Evolutionary conservation across 2,113 vertebrate species (phyloP).

Genomic region (Tragelaphus strepsiceros): DNA sequence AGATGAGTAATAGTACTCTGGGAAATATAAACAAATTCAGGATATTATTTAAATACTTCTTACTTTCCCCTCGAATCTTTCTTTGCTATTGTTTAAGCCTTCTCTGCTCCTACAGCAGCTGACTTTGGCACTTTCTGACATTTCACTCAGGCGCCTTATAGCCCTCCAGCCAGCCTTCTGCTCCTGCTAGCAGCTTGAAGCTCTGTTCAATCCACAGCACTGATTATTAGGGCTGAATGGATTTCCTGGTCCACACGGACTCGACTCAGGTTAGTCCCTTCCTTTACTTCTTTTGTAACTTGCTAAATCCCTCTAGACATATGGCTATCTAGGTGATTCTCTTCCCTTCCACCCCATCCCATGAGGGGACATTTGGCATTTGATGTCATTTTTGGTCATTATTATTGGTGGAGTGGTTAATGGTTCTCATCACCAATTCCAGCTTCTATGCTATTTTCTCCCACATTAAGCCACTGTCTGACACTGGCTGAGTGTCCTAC

Average conservation of each 20-base stretch:
- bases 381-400: not conserved
- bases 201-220: not conserved
- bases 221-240: too few relatives aligned
- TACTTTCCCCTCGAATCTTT: not conserved
- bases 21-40: not conserved
- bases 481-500: not conserved
- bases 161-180: not conserved
- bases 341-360: not conserved
- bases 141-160: fast-evolving
- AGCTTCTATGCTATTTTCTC: not conserved
- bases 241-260: too few relatives aligned
- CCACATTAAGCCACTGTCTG: not conserved
- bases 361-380: not conserved
- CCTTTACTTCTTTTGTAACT: not conserved
- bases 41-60: not conserved
- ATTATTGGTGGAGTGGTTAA: not conserved
- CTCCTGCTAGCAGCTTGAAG: not conserved
- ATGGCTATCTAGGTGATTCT: not conserved
- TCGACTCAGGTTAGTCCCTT: not conserved
- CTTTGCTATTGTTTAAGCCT: not conserved
- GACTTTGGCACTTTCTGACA: not conserved
- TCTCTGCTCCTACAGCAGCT: not conserved
- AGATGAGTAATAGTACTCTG: not conserved
- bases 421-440: not conserved
- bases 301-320: not conserved